A percentile compares a stretch with the other conserved stretches of the same genome.
These are phyloP conservation scores for Chelmon rostratus DNA, from an alignment of 2,797 vertebrate species.

Conservation along the genomic window DNA sequence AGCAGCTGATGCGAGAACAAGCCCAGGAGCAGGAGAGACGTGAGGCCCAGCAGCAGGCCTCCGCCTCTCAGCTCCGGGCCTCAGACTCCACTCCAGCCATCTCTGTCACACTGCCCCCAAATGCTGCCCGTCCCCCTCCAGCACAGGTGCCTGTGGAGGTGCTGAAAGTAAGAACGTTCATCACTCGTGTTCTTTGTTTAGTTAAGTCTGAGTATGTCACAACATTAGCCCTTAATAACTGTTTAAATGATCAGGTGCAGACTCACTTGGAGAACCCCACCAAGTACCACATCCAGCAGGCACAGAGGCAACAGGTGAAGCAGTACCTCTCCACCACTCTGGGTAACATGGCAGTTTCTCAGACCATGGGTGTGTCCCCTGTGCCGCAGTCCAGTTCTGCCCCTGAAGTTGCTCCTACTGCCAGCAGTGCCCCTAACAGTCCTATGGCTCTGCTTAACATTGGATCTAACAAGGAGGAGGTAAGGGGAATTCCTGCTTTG, in stretches of 20 bases:
- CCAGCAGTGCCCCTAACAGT: constrained; percentile 90
- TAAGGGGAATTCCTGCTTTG: constrained; percentile 71
- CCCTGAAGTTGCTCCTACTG: constrained; percentile 78
- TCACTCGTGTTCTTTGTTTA: background rate
- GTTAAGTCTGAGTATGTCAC: background rate
- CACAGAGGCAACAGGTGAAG: constrained; percentile 93
- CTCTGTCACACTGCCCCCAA: constrained; percentile 85
- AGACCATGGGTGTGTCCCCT: constrained; percentile 84
- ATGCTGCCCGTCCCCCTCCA: constrained; percentile 83
- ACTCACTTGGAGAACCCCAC: constrained; percentile 96
- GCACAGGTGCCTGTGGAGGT: constrained; percentile 94
- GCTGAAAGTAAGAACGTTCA: constrained; percentile 87
- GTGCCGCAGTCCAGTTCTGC: constrained; percentile 85
- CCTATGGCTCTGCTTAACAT: constrained; percentile 93
- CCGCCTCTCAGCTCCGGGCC: constrained; percentile 83
- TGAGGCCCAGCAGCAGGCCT: constrained; percentile 89
- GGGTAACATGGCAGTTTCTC: constrained; percentile 88
- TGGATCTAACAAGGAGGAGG: constrained; percentile 93
- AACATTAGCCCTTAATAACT: background rate
- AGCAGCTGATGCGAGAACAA: constrained; percentile 95
- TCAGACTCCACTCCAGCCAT: constrained; percentile 89
- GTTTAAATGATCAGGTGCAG: constrained; percentile 86
- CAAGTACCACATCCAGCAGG: constrained; percentile 94
- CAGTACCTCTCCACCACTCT: constrained; percentile 93
- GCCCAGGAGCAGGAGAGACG: constrained; percentile 93